phyloP scores from a whole-genome alignment of 2,888 invertebrate species.

The Muschampia staudingeri region DNA sequence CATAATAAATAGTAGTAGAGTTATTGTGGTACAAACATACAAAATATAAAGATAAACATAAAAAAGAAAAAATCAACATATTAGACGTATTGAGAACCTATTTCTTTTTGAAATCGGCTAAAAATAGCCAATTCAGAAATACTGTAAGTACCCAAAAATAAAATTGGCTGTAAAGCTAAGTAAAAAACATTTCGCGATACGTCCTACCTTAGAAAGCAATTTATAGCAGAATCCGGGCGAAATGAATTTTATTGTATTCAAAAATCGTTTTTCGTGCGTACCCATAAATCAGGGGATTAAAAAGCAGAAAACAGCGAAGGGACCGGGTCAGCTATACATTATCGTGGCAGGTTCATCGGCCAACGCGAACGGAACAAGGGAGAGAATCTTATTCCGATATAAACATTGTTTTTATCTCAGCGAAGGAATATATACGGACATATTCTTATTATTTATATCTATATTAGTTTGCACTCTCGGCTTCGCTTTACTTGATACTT shows the following conservation, averaged over 20 bases:
- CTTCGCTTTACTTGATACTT: too few species aligned
- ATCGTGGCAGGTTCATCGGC: conserved; percentile 67
- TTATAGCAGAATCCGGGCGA: conserved; percentile 36
- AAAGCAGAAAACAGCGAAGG: conserved; percentile 76
- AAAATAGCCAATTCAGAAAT: neutral
- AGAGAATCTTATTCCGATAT: conserved; percentile 38
- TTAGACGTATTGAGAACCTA: too few species aligned
- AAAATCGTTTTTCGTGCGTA: conserved; percentile 42
- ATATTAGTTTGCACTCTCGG: too few species aligned
- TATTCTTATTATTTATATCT: too few species aligned
- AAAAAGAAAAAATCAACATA: too few species aligned
- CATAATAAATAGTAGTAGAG: too few species aligned
- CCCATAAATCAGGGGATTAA: conserved; percentile 81
- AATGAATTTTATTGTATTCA: conserved; percentile 49
- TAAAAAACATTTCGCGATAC: neutral
- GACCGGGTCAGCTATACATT: conserved; percentile 78
- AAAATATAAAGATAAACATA: too few species aligned
- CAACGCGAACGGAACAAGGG: conserved; percentile 67
- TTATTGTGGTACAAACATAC: too few species aligned
- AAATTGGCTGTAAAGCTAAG: neutral
- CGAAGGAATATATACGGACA: neutral
- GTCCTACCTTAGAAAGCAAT: conserved; percentile 37
- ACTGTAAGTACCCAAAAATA: neutral
- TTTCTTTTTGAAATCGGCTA: too few species aligned
- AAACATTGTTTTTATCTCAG: conserved; percentile 17